These are phyloP conservation scores for Hoplostethus atlanticus DNA, from an alignment of 2,797 vertebrate species.

Conservation along the genomic window DNA sequence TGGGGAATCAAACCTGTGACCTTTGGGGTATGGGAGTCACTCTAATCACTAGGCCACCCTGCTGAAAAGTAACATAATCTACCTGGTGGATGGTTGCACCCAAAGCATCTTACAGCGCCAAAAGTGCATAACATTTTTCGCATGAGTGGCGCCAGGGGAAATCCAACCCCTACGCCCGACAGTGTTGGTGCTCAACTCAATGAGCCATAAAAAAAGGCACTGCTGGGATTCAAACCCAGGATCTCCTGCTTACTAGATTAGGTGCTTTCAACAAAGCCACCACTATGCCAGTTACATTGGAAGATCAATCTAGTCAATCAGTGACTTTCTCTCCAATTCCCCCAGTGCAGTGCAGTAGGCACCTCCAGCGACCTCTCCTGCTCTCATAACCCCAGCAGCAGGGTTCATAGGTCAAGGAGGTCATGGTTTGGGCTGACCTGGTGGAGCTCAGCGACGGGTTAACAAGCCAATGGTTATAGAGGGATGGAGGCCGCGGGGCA, in stretches of 20 bases:
- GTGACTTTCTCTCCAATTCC: slow-evolving; percentile 26
- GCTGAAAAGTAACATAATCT: too few species aligned
- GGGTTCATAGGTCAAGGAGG: slow-evolving; percentile 61
- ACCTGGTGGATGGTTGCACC: too few species aligned
- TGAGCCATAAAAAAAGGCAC: too few species aligned
- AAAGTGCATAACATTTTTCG: neutral
- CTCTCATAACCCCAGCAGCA: slow-evolving; percentile 41
- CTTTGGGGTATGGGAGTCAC: too few species aligned
- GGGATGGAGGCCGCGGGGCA: slow-evolving; percentile 4
- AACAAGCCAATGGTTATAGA: slow-evolving; percentile 53
- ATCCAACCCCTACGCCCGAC: neutral
- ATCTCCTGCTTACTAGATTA: too few species aligned
- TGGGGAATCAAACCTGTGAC: too few species aligned
- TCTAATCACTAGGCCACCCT: too few species aligned
- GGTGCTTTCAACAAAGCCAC: too few species aligned
- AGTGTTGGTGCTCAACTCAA: neutral
- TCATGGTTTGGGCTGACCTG: slow-evolving; percentile 1
- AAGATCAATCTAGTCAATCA: slow-evolving; percentile 16
- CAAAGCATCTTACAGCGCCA: too few species aligned
- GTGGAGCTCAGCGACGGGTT: slow-evolving; percentile 37
- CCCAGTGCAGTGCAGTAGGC: slow-evolving; percentile 10
- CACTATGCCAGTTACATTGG: neutral
- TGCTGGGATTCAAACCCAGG: too few species aligned
- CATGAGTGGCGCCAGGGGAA: neutral
- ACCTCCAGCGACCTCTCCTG: slow-evolving; percentile 36